Percentiles rank a stretch among this genome's conserved stretches.
These are phyloP conservation scores for Steinernema hermaphroditum DNA, from an alignment of 2,888 invertebrate species.

Conservation along the genomic window DNA sequence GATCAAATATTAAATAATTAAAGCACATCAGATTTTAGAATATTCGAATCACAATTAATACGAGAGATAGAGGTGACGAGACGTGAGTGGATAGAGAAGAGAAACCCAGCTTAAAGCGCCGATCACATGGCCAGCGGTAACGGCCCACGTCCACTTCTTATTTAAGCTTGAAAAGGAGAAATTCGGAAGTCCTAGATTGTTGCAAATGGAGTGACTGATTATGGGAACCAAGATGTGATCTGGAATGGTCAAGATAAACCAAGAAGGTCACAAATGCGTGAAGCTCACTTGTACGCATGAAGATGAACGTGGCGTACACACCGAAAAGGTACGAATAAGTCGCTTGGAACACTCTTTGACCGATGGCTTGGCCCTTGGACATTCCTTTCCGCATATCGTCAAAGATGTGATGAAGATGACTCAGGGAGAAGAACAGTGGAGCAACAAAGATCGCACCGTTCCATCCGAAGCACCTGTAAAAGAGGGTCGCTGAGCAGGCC, in stretches of 20 bases:
- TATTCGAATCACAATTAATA: not conserved
- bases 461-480: conserved; percentile 42
- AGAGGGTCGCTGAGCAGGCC: conserved; percentile 55
- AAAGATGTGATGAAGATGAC: conserved; percentile 61
- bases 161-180: not conserved
- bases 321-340: conserved; percentile 66
- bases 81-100: not conserved
- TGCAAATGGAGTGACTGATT: conserved; percentile 61
- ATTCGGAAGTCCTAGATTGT: conserved; percentile 58
- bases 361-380: conserved; percentile 42
- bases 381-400: conserved; percentile 56
- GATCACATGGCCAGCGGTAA: not conserved
- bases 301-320: conserved; percentile 61
- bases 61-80: not conserved
- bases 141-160: conserved; percentile 1
- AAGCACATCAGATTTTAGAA: not conserved
- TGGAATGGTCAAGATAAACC: no score
- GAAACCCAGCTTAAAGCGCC: not conserved
- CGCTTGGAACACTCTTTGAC: conserved; percentile 60
- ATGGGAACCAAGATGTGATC: conserved; percentile 59
- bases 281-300: conserved; percentile 48
- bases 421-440: conserved; percentile 58
- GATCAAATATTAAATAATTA: not conserved
- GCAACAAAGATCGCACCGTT: conserved; percentile 41
- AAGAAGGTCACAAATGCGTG: not conserved